Conservation (phyloP, 53 echinoderm and acorn worm species). For the Apostichopus leukothele region DNA sequence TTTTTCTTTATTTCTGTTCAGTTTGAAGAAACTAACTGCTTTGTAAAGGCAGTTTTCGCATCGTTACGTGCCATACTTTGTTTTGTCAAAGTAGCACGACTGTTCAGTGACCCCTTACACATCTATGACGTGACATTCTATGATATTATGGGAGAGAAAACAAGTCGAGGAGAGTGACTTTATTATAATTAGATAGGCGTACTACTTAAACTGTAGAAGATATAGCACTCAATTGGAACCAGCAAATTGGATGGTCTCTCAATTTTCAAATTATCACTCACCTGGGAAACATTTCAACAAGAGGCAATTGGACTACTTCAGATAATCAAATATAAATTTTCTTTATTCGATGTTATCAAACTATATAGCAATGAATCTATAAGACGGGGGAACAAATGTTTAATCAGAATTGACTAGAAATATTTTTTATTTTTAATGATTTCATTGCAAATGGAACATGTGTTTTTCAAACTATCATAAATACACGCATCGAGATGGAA, state of each 20-base stretch:
- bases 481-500: background rate
- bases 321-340: constrained; percentile 17
- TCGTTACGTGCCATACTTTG: too few relatives aligned
- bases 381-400: background rate
- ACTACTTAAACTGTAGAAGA: background rate
- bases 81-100: too few relatives aligned
- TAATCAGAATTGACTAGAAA: background rate
- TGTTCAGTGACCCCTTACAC: too few relatives aligned
- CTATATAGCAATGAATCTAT: background rate
- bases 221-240: background rate
- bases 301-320: constrained; percentile 10
- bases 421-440: background rate
- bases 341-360: background rate
- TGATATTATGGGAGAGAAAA: too few relatives aligned
- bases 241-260: constrained; percentile 15
- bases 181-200: background rate
- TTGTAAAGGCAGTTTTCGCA: too few relatives aligned
- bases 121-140: too few relatives aligned
- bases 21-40: too few relatives aligned
- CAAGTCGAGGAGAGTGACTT: background rate
- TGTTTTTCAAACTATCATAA: background rate
- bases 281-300: constrained; percentile 20
- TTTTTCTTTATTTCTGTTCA: too few relatives aligned
- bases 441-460: background rate
- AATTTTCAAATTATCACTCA: constrained; percentile 1